phyloP scores from a whole-genome alignment of 2,113 vertebrate genomes.

The Anser cygnoides region DNA sequence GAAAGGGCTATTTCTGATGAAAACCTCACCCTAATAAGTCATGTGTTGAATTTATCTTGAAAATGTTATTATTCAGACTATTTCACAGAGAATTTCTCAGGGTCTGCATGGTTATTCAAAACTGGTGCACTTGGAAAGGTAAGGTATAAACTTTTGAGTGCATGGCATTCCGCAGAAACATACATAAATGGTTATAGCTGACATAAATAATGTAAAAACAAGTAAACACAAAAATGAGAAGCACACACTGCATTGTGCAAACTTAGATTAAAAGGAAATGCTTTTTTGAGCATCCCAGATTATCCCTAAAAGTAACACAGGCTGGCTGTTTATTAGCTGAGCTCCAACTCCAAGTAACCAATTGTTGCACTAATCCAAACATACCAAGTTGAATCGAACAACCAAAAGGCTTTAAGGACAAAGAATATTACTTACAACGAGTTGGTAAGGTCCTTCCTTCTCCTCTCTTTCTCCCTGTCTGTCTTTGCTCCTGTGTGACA shows the following conservation, averaged over 20 bases:
- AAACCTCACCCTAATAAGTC: not conserved
- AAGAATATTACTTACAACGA: constrained; percentile 74
- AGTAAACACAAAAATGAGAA: not conserved
- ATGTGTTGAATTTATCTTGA: not conserved
- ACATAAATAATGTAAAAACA: not conserved
- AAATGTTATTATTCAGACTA: not conserved
- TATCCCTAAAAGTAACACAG: not conserved
- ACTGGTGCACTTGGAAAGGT: not conserved
- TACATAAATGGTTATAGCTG: not conserved
- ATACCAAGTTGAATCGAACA: not conserved
- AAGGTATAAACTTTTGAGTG: constrained; percentile 3
- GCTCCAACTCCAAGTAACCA: not conserved
- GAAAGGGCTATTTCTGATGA: not conserved
- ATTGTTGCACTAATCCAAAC: not conserved
- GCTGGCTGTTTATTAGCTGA: not conserved
- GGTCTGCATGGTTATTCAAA: not conserved
- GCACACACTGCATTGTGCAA: not conserved
- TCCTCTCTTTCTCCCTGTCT: not conserved
- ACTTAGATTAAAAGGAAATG: not conserved
- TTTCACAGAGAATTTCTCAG: not conserved
- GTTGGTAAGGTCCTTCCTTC: constrained; percentile 3
- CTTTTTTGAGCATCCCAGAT: not conserved
- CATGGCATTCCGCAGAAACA: not conserved
- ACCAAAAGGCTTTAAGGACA: constrained; percentile 2
- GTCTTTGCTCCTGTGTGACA: constrained; percentile 67